Evolutionary conservation across 2,113 vertebrate species (phyloP), one percentile per base, ranked within the genome.

Genomic region (Platycercus adscitus): DNA sequence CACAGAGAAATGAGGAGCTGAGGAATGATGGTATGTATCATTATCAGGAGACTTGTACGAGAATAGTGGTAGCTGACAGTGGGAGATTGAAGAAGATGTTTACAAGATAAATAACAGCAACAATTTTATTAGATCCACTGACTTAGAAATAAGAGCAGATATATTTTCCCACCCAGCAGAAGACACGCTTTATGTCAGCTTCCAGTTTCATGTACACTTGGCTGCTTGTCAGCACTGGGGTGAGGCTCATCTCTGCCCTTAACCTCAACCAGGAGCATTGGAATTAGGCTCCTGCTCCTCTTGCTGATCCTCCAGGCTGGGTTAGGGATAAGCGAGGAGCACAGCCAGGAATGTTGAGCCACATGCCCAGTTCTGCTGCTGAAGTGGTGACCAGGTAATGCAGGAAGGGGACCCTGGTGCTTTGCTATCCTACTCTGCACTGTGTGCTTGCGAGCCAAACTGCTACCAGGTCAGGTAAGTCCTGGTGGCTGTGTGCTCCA

Each of bases 81-180:
- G 63, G 18, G n/a, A n/a, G 76, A 86, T 65, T 81, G 41, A 63
- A 68, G 70, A 68, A 61, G 88, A 65, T 86, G 68, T 93, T 97
- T 83, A 88, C 80, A 92, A 93, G 89, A 93, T 87, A 94, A 91
- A 90, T 86, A 93, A 86, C 56, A 76, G 73, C 63, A 80, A 65
- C 75, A 47, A 37, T 63, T 91, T 76, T 83, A 72, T 46, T 85
- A 79, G 71, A 87, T 33, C 49, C 53, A 66, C 31, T 80, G 71
- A 56, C 35, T 61, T 49, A 77, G 83, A 86, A 93, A 88, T 70
- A 85, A 81, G 77, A 81, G 47, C 55, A 71, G 61, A 61, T 90
- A 13, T 35, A 35, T 82, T 85, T 92, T 92, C 56, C 41, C 70
- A 72, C 73, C 66, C 56, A n/a, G 84, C 65, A 92, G 78, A 69